A percentile compares a stretch with the other conserved stretches of the same genome.
These are phyloP conservation scores for Olivierus martensii DNA, from an alignment of 1,140 invertebrate species.

Conservation along the genomic window DNA sequence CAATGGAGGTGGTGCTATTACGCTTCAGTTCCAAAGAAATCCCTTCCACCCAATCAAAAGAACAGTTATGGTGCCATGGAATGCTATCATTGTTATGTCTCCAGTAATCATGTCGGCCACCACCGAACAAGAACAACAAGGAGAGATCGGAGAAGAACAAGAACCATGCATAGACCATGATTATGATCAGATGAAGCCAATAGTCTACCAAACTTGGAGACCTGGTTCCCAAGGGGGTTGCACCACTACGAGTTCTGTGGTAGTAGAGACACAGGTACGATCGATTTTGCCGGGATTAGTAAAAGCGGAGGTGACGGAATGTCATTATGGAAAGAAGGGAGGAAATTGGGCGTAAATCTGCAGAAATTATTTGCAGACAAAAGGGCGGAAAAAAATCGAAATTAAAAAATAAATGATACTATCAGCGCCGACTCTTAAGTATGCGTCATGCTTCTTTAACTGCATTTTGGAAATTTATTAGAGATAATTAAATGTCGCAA, in stretches of 20 bases:
- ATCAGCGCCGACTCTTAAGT: not conserved
- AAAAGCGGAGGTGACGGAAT: too few relatives aligned
- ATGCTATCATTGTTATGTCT: conserved; percentile 83
- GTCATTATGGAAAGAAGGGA: too few relatives aligned
- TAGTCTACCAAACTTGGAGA: conserved; percentile 63
- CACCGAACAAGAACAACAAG: conserved; percentile 55
- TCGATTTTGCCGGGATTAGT: not conserved
- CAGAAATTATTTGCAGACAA: conserved; percentile 23
- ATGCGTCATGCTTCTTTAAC: too few relatives aligned
- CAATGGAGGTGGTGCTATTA: conserved; percentile 91
- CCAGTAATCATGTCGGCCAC: conserved; percentile 64
- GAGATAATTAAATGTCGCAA: not conserved
- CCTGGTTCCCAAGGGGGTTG: conserved; percentile 84
- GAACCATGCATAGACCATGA: conserved; percentile 69
- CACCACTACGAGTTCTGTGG: conserved; percentile 71
- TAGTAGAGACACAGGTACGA: conserved; percentile 77
- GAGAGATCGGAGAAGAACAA: conserved; percentile 14
- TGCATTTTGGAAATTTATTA: too few relatives aligned
- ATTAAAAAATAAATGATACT: conserved; percentile 5
- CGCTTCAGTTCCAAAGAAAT: conserved; percentile 79
- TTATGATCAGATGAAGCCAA: conserved; percentile 82
- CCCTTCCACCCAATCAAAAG: conserved; percentile 80
- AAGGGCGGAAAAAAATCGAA: not conserved
- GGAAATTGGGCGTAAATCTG: too few relatives aligned
- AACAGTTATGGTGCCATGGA: conserved; percentile 91